Evolutionary conservation across 2,113 vertebrate species (phyloP).

Genomic region (Boulengeromyrus knoepffleri): DNA sequence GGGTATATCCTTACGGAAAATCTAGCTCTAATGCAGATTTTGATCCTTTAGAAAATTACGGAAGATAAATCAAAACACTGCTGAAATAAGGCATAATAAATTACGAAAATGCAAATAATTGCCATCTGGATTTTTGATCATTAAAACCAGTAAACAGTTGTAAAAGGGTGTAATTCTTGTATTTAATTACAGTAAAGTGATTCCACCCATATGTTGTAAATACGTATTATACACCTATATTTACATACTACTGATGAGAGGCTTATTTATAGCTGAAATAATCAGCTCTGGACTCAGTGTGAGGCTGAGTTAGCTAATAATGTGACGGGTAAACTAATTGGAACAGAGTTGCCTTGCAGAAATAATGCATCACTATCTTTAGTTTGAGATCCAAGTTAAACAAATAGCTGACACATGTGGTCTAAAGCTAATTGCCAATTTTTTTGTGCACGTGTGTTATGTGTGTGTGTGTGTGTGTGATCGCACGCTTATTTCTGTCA

Average conservation of each 20-base stretch:
- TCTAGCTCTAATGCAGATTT: not conserved
- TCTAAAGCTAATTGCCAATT: slow-evolving; percentile 7
- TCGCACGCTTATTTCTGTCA: slow-evolving; percentile 6
- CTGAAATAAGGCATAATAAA: slow-evolving; percentile 18
- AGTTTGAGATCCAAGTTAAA: slow-evolving; percentile 36
- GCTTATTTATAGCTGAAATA: slow-evolving; percentile 1
- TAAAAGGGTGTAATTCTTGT: slow-evolving; percentile 17
- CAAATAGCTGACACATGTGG: slow-evolving; percentile 24
- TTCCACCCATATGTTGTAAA: slow-evolving; percentile 27
- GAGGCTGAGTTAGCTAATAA: slow-evolving; percentile 31
- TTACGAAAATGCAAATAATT: not conserved
- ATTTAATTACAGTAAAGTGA: slow-evolving; percentile 26
- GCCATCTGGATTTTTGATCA: not conserved
- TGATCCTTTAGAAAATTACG: not conserved
- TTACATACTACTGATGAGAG: slow-evolving; percentile 33
- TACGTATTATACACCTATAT: slow-evolving; percentile 37
- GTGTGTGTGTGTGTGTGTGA: slow-evolving; percentile 28
- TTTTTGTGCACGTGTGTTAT: slow-evolving; percentile 11
- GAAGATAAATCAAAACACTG: not conserved
- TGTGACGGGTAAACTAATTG: slow-evolving; percentile 41
- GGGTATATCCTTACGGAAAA: not conserved
- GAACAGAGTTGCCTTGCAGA: slow-evolving; percentile 39
- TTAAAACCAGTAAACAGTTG: not conserved
- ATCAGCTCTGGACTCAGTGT: slow-evolving; percentile 20
- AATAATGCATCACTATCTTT: slow-evolving; percentile 21